A percentile compares a stretch with the other conserved stretches of the same genome.
Conservation (phyloP, 2,797 vertebrate genomes). For the Zalophus californianus region DNA sequence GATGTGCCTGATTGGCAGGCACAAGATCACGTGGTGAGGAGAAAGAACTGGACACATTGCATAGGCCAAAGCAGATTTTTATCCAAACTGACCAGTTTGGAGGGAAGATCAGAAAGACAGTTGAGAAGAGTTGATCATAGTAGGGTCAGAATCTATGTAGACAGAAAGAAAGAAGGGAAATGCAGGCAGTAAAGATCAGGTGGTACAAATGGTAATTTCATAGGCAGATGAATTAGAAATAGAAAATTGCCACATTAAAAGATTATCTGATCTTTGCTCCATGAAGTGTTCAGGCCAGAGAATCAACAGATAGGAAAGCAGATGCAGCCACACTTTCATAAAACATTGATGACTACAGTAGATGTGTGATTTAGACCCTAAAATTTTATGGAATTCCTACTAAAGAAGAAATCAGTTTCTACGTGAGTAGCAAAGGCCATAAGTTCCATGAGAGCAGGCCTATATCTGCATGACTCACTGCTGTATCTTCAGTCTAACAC, state of each 20-base stretch:
- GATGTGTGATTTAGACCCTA: neutral
- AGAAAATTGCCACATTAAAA: slow-evolving; percentile 38
- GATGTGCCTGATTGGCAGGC: neutral
- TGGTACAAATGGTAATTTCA: neutral
- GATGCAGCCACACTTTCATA: neutral
- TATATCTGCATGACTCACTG: neutral
- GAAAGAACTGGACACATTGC: neutral
- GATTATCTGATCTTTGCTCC: neutral
- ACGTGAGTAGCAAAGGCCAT: neutral
- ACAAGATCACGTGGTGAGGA: neutral
- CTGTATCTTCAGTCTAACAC: neutral
- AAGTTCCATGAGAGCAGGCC: neutral
- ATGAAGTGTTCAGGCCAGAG: neutral
- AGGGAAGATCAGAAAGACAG: neutral
- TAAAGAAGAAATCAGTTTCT: neutral
- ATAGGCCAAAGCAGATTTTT: neutral
- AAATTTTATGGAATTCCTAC: neutral
- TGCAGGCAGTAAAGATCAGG: neutral
- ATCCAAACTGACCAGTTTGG: neutral
- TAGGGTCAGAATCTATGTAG: neutral
- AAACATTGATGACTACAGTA: neutral
- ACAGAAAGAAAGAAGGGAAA: neutral
- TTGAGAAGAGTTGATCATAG: neutral
- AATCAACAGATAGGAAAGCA: neutral
- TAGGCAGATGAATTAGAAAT: slow-evolving; percentile 3